Base-by-base conservation (phyloP, 2,113 vertebrate genomes). In the Siniperca chuatsi region DNA sequence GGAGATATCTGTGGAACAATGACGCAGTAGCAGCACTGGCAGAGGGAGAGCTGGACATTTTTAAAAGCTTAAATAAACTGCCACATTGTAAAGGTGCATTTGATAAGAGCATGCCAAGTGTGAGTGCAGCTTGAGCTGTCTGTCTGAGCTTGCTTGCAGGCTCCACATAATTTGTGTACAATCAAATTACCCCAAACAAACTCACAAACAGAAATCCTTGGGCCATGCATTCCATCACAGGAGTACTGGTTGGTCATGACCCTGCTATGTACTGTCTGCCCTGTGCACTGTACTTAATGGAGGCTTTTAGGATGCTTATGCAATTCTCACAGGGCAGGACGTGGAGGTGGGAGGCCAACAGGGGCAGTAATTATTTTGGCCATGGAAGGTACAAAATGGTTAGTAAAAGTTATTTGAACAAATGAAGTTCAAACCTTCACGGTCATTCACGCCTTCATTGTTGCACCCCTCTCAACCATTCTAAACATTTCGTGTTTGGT, bases 381-480 rank as follows among this genome's bases (percentile, higher is more conserved):
- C 25, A 21, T 33, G 3, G 9, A 58, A 33, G 7, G 25, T 23
- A 23, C 21, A 50, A 12, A 6, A 7, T 15, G 20, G 11, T 18
- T 15, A 21, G n/a, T 29, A 40, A 6, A 55, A 21, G 10, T 64
- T 35, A 18, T 35, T 12, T 25, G 4, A 21, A 48, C 1, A 57
- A 62, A 11, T 40, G 2, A 48, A 55, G 10, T 3, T 37, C 12
- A 64, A 75, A 85, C 20, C n/a, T 13, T 37, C 29, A 29, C 0
- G 20, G 10, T 50, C 21, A 25, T 29, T 68, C 12, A 81, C n/a
- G 42, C 35, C 2, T 46, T 65, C 13, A 3, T 2, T 6, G 79
- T 62, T 70, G 46, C 61, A 78, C 25, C 61, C 58, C 15, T 75
- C 33, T 25, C 9, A 87, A 25, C 25, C 25, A 25, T 25, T 25